Base-by-base conservation (phyloP, 2,888 invertebrate genomes). In the Ariolimax columbianus region DNA sequence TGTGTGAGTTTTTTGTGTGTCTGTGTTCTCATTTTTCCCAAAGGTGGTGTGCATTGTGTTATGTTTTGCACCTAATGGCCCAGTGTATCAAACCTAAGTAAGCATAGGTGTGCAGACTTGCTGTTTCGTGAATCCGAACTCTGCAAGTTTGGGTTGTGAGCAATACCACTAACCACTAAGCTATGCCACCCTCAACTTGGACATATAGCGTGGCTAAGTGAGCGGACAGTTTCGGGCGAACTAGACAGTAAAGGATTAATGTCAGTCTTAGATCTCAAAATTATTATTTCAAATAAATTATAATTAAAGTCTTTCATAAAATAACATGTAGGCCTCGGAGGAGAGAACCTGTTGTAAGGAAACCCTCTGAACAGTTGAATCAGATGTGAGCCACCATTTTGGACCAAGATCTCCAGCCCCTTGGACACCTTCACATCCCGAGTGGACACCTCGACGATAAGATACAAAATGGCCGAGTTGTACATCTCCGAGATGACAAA, bases 391-490 rank as follows among this genome's bases (percentile, higher is more conserved):
- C 94, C 96, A 97, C 98, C 98, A 98, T 88, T 96, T 97, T 70
- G 89, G 92, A 90, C 90, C 86, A 90, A 89, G 90, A 89, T 77
- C 90, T 87, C 63, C 85, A 43, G 43, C 81, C 36, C 59, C 81
- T 38, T 26, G 47, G 14, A 47, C 36, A 19, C 43, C 55, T 14
- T 75, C 73, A 7, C 68, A 55, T 17, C 78, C 78, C 3, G 91
- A 86, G 3, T 91, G 87, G 3, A 94, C 93, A 93, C 95, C 93
- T 55, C 97, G 95, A 86, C 98, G 95, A 94, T 98, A 98, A 75
- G 98, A 98, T 87, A 98, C 97, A 95, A 98, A 99, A 95, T 99
- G 99, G 0, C 99, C 99, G 77, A 97, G 97, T 93, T 97, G 96
- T 19, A 97, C 97, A 77, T 97, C 97, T 3, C 98, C 98, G 88